Conservation (phyloP, 2,113 vertebrate genomes). For the Saiga tatarica region DNA sequence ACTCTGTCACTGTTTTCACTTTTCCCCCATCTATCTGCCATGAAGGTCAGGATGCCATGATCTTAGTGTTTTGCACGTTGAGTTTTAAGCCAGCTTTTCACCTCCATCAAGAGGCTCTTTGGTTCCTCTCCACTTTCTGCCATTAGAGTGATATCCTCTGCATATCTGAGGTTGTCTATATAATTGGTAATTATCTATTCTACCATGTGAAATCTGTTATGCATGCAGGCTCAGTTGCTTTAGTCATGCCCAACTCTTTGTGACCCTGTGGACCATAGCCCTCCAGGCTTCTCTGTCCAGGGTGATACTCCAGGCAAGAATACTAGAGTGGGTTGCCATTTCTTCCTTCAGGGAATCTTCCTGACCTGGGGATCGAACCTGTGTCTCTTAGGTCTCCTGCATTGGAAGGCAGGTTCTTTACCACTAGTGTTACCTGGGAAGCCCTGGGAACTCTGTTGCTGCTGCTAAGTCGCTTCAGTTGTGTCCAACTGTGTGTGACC, state of each 20-base stretch:
- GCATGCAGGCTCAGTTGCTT: neutral
- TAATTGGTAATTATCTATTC: neutral
- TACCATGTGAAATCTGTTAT: neutral
- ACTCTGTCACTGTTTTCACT: neutral
- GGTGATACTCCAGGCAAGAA: neutral
- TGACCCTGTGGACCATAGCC: neutral
- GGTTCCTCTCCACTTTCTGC: neutral
- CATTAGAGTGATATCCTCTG: neutral
- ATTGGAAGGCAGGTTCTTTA: neutral
- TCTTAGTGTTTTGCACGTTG: neutral
- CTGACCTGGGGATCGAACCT: accelerated
- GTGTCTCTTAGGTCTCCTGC: neutral
- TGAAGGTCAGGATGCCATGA: neutral
- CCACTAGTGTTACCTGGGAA: neutral
- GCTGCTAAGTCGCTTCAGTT: too few relatives aligned
- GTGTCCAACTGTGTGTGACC: too few relatives aligned
- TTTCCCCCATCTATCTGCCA: neutral
- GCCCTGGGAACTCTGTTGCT: neutral
- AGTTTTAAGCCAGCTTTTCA: neutral
- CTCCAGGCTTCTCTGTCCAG: neutral
- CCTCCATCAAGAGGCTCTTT: neutral
- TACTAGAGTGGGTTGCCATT: neutral
- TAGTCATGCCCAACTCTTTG: neutral
- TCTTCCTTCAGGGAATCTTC: neutral
- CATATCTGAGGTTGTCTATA: neutral